Percentiles rank a stretch among this genome's conserved stretches.
Conservation (phyloP, 2,888 invertebrate species). For the Sipha maydis region DNA sequence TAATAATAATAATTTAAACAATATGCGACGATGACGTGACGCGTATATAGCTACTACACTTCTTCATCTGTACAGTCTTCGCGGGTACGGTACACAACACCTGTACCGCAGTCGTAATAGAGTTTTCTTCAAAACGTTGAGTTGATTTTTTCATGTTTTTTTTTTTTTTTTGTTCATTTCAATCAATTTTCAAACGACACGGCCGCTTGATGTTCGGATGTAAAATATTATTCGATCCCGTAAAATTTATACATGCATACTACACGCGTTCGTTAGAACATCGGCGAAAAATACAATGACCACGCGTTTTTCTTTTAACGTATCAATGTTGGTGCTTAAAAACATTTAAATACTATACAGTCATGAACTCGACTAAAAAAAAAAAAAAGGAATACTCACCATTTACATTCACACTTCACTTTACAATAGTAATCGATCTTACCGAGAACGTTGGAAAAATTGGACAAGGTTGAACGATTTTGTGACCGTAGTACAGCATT, state of each 20-base stretch:
- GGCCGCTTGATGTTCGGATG: neutral
- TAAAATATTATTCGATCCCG: neutral
- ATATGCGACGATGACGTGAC: too few species aligned
- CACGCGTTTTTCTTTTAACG: conserved; percentile 28
- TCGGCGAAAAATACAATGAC: conserved; percentile 47
- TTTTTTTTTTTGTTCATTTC: neutral
- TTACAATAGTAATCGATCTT: conserved; percentile 35
- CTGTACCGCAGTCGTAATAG: neutral
- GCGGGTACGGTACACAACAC: too few species aligned
- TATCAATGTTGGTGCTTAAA: neutral
- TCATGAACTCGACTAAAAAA: conserved; percentile 1
- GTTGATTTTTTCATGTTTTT: neutral
- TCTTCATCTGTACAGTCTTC: neutral
- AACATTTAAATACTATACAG: conserved; percentile 16
- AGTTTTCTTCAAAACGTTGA: neutral
- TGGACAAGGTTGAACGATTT: conserved; percentile 46
- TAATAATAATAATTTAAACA: too few species aligned
- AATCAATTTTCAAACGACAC: conserved; percentile 14
- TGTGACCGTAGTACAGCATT: conserved; percentile 5
- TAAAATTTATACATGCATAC: neutral
- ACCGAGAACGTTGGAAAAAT: conserved; percentile 13
- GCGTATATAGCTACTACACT: neutral
- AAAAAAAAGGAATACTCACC: neutral
- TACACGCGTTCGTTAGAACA: neutral
- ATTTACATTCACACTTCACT: conserved; percentile 11